Conservation (phyloP, 2,888 invertebrate species). For the Tortricodes alternella region DNA sequence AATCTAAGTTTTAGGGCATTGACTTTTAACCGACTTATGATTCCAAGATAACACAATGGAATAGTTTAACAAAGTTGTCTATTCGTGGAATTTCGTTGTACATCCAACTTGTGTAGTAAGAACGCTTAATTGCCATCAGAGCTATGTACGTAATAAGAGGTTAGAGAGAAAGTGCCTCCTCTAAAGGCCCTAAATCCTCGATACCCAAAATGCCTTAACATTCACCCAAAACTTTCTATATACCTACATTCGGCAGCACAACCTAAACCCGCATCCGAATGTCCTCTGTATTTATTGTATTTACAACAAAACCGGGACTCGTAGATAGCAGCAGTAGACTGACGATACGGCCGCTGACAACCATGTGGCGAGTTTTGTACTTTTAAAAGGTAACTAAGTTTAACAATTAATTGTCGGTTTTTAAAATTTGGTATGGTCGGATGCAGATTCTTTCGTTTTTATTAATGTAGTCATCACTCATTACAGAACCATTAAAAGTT, state of each 20-base stretch:
- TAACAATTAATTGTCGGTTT: too few relatives aligned
- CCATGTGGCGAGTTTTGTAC: background rate
- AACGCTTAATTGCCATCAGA: too few relatives aligned
- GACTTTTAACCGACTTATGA: conserved; percentile 15
- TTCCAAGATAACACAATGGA: background rate
- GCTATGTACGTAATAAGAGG: too few relatives aligned
- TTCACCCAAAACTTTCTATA: background rate
- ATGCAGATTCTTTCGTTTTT: too few relatives aligned
- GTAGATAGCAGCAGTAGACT: background rate
- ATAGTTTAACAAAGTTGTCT: background rate
- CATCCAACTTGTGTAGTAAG: background rate
- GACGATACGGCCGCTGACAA: background rate
- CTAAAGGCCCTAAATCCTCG: background rate
- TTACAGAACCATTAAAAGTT: too few relatives aligned
- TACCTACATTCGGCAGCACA: background rate
- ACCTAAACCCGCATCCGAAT: background rate
- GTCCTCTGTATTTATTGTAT: background rate
- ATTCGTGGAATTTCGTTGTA: background rate
- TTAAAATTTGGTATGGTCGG: too few relatives aligned
- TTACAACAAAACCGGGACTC: background rate
- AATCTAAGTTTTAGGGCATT: conserved; percentile 6
- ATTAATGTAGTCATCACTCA: too few relatives aligned
- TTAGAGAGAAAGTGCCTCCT: too few relatives aligned
- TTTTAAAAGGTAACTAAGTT: background rate
- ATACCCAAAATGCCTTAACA: background rate